These are phyloP conservation scores for Heliocidaris tuberculata DNA, from an alignment of 35 echinoderm and acorn worm species.

Conservation along the genomic window DNA sequence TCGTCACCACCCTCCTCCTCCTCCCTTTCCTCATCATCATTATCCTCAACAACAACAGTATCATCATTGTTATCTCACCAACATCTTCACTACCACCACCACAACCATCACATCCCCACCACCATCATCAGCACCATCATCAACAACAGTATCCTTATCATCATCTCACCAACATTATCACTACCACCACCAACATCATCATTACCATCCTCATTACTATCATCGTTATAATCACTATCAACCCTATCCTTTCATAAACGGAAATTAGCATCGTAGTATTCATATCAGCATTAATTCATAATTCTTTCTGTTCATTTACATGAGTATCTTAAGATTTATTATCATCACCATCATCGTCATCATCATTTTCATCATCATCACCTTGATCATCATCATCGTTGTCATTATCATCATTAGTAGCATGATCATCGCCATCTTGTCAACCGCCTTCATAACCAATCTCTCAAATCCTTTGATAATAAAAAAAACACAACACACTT, in stretches of 20 bases:
- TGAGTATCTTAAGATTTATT: neutral
- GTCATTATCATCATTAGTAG: slow-evolving; percentile 15
- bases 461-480: too few species aligned
- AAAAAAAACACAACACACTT: neutral
- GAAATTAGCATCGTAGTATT: neutral
- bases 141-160: too few species aligned
- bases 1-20: neutral
- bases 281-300: neutral
- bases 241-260: neutral
- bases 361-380: neutral
- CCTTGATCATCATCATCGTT: neutral
- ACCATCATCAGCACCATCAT: neutral
- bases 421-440: neutral
- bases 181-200: neutral
- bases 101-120: neutral
- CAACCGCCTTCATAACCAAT: too few species aligned
- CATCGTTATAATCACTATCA: neutral
- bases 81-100: neutral
- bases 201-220: slow-evolving; percentile 30
- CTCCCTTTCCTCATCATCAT: neutral
- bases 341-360: neutral
- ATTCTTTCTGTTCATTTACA: neutral
- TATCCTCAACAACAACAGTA: neutral
- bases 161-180: slow-evolving; percentile 31
- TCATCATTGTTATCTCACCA: neutral